Evolutionary conservation across 2,113 vertebrate genomes (phyloP), one percentile per base, ranked within the genome.

Genomic region (Elaphurus davidianus): DNA sequence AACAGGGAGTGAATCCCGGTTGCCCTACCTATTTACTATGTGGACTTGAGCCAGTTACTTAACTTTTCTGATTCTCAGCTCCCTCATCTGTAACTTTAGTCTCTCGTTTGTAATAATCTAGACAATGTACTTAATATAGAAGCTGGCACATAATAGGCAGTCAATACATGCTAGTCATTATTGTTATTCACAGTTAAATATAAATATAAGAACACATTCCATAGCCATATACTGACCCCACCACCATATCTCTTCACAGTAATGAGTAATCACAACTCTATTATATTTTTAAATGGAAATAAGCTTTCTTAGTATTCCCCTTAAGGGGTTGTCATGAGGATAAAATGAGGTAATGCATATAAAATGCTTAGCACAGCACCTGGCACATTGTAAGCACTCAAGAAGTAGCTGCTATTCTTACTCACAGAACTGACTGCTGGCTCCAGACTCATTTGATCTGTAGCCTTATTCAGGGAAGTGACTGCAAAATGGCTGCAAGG

Each of bases 401-500:
- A 67, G 84, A 91, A 71, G 82, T 14, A 94, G 55, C 15, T 19
- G 71, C 33, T 52, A 25, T 85, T 95, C 17, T 96, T 59, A 79
- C 82, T 90, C 23, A 93, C n/a, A 93, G 60, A 59, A 85, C 8
- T 87, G 30, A 96, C 14, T 92, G 7, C 10, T 90, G 40, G 40
- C 14, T 96, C 36, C 59, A 90, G 60, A 4, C 36, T 94, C 9
- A 85, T 94, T 86, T 94, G 23, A 91, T 88, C 28, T 92, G 40
- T 67, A 95, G 30, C 30, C 6, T 86, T 91, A 54, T 95, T 95
- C 45, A 82, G 60, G 95, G 92, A 0, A 95, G 86, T 92, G 96
- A 98, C 5, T 74, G 96, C 96, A 98, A 98, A 98, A 90, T 95
- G 64, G 81, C 96, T 98, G 91, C 93, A 98, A 98, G 96, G 91